These are phyloP conservation scores for Emydocephalus ijimae DNA, from an alignment of 2,113 vertebrate species.

Conservation along the genomic window DNA sequence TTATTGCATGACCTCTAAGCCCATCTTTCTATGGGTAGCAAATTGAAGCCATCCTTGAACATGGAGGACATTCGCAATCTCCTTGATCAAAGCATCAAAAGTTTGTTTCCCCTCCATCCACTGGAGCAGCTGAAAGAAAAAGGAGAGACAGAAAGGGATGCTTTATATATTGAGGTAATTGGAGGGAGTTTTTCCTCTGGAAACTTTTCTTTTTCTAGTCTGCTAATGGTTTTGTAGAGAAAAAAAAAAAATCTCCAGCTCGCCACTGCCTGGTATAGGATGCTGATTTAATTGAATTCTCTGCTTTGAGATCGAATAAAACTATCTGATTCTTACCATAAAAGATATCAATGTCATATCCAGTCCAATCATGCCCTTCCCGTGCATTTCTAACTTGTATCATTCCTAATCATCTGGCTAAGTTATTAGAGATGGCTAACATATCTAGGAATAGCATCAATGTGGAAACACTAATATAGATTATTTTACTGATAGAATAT, in stretches of 20 bases:
- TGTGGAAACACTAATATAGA: neutral
- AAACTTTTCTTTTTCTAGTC: neutral
- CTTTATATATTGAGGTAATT: neutral
- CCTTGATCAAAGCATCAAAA: constrained; percentile 14
- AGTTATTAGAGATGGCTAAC: neutral
- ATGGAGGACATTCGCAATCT: constrained; percentile 1
- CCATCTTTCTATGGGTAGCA: neutral
- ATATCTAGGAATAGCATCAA: neutral
- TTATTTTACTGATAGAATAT: neutral
- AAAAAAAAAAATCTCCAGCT: neutral
- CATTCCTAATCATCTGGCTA: neutral
- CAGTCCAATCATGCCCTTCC: neutral
- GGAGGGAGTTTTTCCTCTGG: neutral
- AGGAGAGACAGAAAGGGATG: neutral
- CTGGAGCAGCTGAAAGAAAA: constrained; percentile 17
- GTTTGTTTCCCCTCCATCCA: constrained; percentile 19
- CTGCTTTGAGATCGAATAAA: neutral
- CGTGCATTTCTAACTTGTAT: neutral
- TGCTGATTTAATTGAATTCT: neutral
- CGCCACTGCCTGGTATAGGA: too few species aligned
- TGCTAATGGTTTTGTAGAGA: neutral
- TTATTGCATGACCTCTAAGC: neutral
- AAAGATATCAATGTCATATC: neutral
- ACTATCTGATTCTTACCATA: neutral
- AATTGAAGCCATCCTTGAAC: constrained; percentile 10